Conservation (phyloP, 2,797 vertebrate species). For the Enteromius afrohamiltoni region DNA sequence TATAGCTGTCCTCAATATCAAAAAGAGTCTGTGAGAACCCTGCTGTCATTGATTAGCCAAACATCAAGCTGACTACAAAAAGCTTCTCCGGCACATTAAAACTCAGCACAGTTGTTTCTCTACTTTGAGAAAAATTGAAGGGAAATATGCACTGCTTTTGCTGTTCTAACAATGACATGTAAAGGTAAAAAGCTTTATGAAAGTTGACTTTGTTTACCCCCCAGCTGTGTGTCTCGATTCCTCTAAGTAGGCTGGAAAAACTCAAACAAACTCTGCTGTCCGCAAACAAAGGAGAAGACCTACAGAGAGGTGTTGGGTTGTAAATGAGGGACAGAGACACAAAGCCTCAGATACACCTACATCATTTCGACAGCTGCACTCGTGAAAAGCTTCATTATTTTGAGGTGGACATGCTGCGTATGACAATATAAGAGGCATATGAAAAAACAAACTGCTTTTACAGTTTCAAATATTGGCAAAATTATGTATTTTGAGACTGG, state of each 20-base stretch:
- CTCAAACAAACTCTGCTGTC: constrained; percentile 17
- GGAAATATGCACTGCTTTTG: constrained; percentile 15
- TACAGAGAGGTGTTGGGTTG: constrained; percentile 13
- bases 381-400: constrained; percentile 29
- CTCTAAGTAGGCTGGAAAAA: constrained; percentile 32
- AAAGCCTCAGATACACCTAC: constrained; percentile 46
- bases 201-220: constrained; percentile 42
- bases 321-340: constrained; percentile 42
- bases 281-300: constrained; percentile 36
- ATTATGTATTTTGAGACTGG: not conserved
- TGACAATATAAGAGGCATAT: not conserved
- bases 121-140: constrained; percentile 43
- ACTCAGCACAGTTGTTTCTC: constrained; percentile 28
- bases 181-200: constrained; percentile 36
- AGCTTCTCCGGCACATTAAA: constrained; percentile 24
- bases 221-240: constrained; percentile 32
- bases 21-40: constrained; percentile 17
- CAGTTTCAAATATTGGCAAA: not conserved
- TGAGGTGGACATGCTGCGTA: constrained; percentile 1
- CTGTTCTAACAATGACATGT: constrained; percentile 12
- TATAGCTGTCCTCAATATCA: not conserved
- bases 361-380: constrained; percentile 21
- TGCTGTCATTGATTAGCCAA: constrained; percentile 34
- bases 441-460: constrained; percentile 9
- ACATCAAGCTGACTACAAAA: not conserved